Conservation (phyloP, 2,888 invertebrate species). For the Ophion slaviceki region DNA sequence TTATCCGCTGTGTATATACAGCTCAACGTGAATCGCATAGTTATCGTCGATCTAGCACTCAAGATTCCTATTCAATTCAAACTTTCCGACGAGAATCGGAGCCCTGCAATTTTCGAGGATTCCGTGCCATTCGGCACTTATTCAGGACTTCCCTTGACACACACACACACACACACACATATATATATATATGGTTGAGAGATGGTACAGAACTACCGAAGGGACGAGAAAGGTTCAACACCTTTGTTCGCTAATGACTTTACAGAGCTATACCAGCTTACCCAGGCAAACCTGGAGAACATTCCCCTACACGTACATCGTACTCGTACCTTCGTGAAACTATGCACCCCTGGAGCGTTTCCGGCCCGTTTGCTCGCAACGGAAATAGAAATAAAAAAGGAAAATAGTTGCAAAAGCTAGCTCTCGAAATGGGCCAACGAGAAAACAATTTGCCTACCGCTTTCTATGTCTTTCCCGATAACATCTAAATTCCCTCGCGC, state of each 20-base stretch:
- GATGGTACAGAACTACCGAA: conserved; percentile 68
- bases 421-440: conserved; percentile 38
- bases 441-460: neutral
- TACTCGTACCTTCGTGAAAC: conserved; percentile 37
- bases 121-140: conserved; percentile 79
- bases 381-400: conserved; percentile 3
- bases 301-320: conserved; percentile 70
- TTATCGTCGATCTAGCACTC: conserved; percentile 70
- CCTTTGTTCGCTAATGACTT: conserved; percentile 76
- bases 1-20: neutral
- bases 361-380: conserved; percentile 68
- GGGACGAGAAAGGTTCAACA: conserved; percentile 57
- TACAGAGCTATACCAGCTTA: conserved; percentile 66
- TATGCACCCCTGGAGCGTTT: conserved; percentile 38
- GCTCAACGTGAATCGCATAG: conserved; percentile 42
- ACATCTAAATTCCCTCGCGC: conserved; percentile 48
- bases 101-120: conserved; percentile 75
- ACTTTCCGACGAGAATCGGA: conserved; percentile 78
- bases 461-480: conserved; percentile 9
- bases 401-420: conserved; percentile 21
- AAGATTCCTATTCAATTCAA: conserved; percentile 78
- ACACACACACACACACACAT: neutral
- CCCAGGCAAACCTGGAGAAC: conserved; percentile 71
- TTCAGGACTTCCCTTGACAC: conserved; percentile 37
- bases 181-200: conserved; percentile 48